Conservation (phyloP, 2,797 vertebrate genomes). For the Acrossocheilus wenchowensis region DNA sequence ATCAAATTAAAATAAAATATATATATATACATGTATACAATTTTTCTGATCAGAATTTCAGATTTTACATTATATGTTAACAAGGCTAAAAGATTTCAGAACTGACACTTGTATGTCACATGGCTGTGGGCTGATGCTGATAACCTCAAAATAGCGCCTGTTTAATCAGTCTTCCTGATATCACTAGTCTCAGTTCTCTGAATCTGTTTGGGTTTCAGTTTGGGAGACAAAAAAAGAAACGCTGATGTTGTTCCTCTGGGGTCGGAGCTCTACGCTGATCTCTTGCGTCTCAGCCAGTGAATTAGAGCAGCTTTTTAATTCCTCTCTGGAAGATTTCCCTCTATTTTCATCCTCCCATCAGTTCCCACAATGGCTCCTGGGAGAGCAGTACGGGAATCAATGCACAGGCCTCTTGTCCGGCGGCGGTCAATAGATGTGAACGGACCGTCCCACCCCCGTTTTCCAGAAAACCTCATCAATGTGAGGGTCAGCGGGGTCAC, state of each 20-base stretch:
- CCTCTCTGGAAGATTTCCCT: constrained; percentile 16
- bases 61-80: background rate
- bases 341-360: constrained; percentile 54
- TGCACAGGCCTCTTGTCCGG: constrained; percentile 36
- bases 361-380: constrained; percentile 47
- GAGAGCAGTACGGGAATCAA: constrained; percentile 51
- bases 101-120: background rate
- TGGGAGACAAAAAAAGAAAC: background rate
- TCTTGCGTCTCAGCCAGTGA: constrained; percentile 28
- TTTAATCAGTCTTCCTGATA: background rate
- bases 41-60: background rate
- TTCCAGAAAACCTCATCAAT: constrained; percentile 37
- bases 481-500: constrained; percentile 33
- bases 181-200: background rate
- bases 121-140: background rate
- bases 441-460: constrained; percentile 2
- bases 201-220: background rate
- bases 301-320: constrained; percentile 54
- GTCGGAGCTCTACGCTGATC: background rate
- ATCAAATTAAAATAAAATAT: no score
- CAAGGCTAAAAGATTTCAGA: background rate
- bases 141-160: background rate
- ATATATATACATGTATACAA: no score
- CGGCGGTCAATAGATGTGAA: constrained; percentile 47
- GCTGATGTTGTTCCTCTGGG: constrained; percentile 42